Evolutionary conservation across 2,888 invertebrate species (phyloP).

Genomic region (Calameuta pallipes): DNA sequence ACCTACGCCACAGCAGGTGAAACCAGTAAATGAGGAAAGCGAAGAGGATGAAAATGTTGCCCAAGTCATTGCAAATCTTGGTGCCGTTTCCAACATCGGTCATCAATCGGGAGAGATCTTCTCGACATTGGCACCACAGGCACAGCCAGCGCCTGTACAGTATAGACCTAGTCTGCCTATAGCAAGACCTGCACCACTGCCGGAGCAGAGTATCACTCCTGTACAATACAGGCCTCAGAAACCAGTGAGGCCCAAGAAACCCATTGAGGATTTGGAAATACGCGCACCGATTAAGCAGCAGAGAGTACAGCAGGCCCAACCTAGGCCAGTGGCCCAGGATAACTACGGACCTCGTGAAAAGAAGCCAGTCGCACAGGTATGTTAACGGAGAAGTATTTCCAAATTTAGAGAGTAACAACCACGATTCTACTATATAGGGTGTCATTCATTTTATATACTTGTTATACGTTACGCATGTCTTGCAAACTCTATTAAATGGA

Average conservation of each 20-base stretch:
- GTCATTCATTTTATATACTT: not conserved
- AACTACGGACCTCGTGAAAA: slow-evolving; percentile 64
- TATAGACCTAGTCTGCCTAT: not conserved
- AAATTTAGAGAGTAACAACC: not conserved
- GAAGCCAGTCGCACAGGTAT: slow-evolving; percentile 77
- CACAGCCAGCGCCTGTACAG: slow-evolving; percentile 13
- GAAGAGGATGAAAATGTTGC: slow-evolving; percentile 46
- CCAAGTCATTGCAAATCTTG: slow-evolving; percentile 40
- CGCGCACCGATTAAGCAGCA: slow-evolving; percentile 1
- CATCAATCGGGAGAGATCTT: slow-evolving; percentile 19
- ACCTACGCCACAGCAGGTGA: slow-evolving; percentile 28
- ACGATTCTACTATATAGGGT: not conserved
- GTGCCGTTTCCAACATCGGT: slow-evolving; percentile 31
- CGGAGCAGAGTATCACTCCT: slow-evolving; percentile 32
- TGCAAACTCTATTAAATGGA: not conserved
- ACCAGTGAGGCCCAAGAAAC: slow-evolving; percentile 45
- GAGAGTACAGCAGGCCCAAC: slow-evolving; percentile 14
- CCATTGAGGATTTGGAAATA: slow-evolving; percentile 29
- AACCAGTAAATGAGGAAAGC: slow-evolving; percentile 55
- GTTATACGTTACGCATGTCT: not conserved
- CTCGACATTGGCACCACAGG: slow-evolving; percentile 20
- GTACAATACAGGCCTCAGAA: slow-evolving; percentile 46
- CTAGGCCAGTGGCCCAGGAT: not conserved
- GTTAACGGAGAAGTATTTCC: not conserved
- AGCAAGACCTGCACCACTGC: slow-evolving; percentile 1